A percentile compares a stretch with the other conserved stretches of the same genome.
These are phyloP conservation scores for Neoitamus cyanurus DNA, from an alignment of 2,888 invertebrate species.

Conservation along the genomic window DNA sequence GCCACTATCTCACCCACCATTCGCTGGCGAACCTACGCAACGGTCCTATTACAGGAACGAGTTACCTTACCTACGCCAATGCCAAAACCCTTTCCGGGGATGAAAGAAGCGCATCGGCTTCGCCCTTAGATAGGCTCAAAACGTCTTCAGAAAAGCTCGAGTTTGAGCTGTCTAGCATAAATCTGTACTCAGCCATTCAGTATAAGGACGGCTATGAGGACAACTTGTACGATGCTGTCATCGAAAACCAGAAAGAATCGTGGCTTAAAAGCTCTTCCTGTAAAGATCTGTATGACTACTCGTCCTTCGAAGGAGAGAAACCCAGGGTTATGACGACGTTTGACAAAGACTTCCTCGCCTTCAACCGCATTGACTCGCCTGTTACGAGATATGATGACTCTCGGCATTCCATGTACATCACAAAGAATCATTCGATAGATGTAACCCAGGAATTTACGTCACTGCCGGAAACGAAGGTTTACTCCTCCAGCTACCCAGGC, in stretches of 20 bases:
- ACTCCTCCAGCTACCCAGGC: conserved; percentile 88
- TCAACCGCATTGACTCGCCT: conserved; percentile 74
- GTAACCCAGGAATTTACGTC: conserved; percentile 73
- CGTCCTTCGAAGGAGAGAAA: conserved; percentile 72
- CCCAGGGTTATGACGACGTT: conserved; percentile 66
- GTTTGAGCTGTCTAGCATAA: conserved; percentile 70
- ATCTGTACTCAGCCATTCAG: conserved; percentile 69
- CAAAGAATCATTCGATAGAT: conserved; percentile 74
- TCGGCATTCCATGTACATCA: conserved; percentile 72
- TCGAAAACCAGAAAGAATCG: conserved; percentile 60
- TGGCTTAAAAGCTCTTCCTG: conserved; percentile 87
- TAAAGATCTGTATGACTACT: conserved; percentile 82
- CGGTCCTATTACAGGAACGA: conserved; percentile 50
- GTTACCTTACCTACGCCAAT: conserved; percentile 61
- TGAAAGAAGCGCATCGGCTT: conserved; percentile 56
- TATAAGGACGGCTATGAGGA: conserved; percentile 59
- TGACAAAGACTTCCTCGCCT: conserved; percentile 65
- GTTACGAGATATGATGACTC: conserved; percentile 79
- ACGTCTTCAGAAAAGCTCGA: conserved; percentile 68
- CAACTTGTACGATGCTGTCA: conserved; percentile 63
- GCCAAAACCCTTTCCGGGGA: conserved; percentile 62
- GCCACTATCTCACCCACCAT: conserved; percentile 65
- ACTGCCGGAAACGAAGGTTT: conserved; percentile 77
- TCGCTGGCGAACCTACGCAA: conserved; percentile 55
- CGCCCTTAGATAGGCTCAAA: conserved; percentile 58